Evolutionary conservation across 2,888 invertebrate species (phyloP), one percentile per base, ranked within the genome.

Genomic region (Noctua fimbriata): DNA sequence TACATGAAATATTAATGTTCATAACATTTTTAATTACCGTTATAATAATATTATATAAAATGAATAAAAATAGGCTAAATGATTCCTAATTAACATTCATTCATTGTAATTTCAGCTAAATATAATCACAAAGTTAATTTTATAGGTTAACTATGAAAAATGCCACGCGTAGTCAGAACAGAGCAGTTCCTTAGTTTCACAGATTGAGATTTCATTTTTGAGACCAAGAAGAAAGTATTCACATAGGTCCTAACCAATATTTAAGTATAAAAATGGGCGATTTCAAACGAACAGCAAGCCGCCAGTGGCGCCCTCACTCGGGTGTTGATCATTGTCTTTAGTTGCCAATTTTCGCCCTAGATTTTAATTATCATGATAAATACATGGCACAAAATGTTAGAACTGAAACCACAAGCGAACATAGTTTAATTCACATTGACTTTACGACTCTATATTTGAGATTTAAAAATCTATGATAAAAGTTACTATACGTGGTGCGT

Each of bases 221-320:
- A 90, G 90, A 90, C 91, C 90, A 91, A 87, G 87, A 89, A 86
- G 83, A 89, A 88, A 84, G 78, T 82, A 76, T 84, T 86, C 63
- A 85, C 83, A 84, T 89, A 89, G 73, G 82, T 80, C 83, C 85
- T 89, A 88, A 85, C 79, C 81, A 84, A 85, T 82, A 69, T 73
- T 80, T 81, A 73, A 79, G 69, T 84, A 82, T 74, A 82, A 83
- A 89, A 88, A 82, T 89, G 69, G 87, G 83, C 83, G 72, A 87
- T 73, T 74, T 41, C 32, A 71, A 86, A 71, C 24, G 70, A 78
- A 77, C 67, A 69, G 69, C 70, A 84, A 78, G 60, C 78, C 63
- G 74, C 87, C 65, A 78, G 78, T 85, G 88, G 82, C 85, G 78
- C 74, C 78, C 81, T 67, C 71, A 28, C 32, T 36, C 58, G 66